Conservation (phyloP, 2,888 invertebrate genomes). For the Sinhomidia bicolor region DNA sequence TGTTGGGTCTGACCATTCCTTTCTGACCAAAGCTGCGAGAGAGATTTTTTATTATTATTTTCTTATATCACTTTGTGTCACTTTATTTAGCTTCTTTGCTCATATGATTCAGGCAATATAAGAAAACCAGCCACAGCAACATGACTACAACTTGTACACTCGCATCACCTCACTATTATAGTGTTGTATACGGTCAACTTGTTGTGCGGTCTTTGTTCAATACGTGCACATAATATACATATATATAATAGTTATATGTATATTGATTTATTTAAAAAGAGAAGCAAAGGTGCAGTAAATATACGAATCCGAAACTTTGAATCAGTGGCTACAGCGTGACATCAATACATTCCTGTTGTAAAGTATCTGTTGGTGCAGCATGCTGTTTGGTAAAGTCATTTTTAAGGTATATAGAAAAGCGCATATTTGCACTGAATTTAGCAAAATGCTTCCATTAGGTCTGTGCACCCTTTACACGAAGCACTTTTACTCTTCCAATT, state of each 20-base stretch:
- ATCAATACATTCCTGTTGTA: neutral
- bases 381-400: neutral
- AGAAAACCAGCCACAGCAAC: neutral
- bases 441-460: neutral
- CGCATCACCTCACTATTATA: neutral
- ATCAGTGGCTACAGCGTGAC: neutral
- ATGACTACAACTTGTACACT: too few relatives aligned
- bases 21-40: neutral
- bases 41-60: too few relatives aligned
- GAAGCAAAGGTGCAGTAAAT: neutral
- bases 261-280: neutral
- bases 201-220: neutral
- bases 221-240: neutral
- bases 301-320: neutral
- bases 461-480: too few relatives aligned
- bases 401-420: too few relatives aligned
- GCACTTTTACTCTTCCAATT: too few relatives aligned
- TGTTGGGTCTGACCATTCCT: neutral
- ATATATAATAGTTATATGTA: neutral
- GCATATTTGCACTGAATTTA: neutral
- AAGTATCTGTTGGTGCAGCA: neutral
- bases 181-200: neutral
- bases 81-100: neutral
- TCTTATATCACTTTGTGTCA: slow-evolving; percentile 16
- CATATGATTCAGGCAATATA: neutral